Conservation (phyloP, 2,888 invertebrate genomes). For the Ormyrus labotus region DNA sequence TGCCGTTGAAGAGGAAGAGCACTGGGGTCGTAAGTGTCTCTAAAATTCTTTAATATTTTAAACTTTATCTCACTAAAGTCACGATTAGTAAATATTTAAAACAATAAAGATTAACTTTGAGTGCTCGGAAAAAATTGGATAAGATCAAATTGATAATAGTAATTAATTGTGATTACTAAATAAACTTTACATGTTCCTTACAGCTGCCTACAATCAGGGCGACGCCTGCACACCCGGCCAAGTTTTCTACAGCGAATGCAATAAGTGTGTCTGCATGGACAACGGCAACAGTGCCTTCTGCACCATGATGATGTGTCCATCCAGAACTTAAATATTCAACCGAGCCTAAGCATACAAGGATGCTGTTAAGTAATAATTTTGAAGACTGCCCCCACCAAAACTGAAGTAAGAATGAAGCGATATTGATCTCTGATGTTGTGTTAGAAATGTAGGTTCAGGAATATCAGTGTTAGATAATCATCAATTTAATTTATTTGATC, state of each 20-base stretch:
- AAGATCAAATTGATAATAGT: too few species aligned
- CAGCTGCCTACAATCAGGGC: too few species aligned
- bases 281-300: constrained; percentile 77
- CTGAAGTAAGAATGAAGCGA: neutral
- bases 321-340: too few species aligned
- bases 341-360: too few species aligned
- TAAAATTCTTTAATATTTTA: neutral
- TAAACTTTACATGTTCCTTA: too few species aligned
- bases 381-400: constrained; percentile 8
- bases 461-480: constrained; percentile 10
- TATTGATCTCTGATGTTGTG: neutral
- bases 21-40: constrained; percentile 62
- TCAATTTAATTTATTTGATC: constrained; percentile 5
- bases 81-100: too few species aligned
- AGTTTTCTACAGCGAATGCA: constrained; percentile 68
- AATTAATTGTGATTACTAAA: too few species aligned
- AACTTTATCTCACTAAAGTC: too few species aligned
- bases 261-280: constrained; percentile 77
- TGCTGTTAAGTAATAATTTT: neutral
- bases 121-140: too few species aligned
- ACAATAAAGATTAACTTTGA: too few species aligned
- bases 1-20: neutral
- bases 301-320: constrained; percentile 69
- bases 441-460: neutral
- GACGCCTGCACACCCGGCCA: neutral